Evolutionary conservation across 2,113 vertebrate genomes (phyloP), one percentile per base, ranked within the genome.

Genomic region (Mionectes macconnelli): DNA sequence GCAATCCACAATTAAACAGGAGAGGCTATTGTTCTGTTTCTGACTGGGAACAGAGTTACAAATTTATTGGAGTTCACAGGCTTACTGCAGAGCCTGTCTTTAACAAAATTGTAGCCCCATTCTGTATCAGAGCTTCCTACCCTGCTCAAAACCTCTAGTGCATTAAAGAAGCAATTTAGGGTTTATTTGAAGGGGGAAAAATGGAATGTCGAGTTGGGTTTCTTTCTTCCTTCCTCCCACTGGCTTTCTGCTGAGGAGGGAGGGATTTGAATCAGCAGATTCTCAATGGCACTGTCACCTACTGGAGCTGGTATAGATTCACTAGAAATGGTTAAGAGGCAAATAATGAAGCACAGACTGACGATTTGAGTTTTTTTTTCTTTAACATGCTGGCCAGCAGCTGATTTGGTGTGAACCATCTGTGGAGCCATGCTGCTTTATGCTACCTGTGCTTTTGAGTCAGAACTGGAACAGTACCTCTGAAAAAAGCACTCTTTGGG

Each of bases 151-250:
- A 96, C 93, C 82, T 96, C 24, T 6, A 97, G 87, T 92, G 87
- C 90, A 97, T 95, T 96, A 96, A 97, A 95, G 96, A 96, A 96
- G 92, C 96, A 96, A 97, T 97, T 97, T 97, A 87, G 80, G 95
- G 89, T 95, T 94, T 96, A 90, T 96, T 96, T 97, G 96, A 96
- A 96, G 94, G 91, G 82, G 89, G 89, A 78, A 94, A 94, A 97
- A 96, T 95, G 89, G 87, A 93, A 96, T 93, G 89, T 96, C 53
- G 52, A 96, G 79, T 96, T 96, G 96, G 83, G 92, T 96, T 96
- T 96, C 94, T 95, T 96, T 97, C 94, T 94, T 93, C 90, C 96
- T 95, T 96, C 76, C 88, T 96, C 94, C 94, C 88, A 96, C 96
- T 92, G 96, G 70, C 79, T 90, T 96, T 97, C 92, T 91, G 88